Conservation (phyloP, 2,797 vertebrate species). For the Sebastes paucispinis region DNA sequence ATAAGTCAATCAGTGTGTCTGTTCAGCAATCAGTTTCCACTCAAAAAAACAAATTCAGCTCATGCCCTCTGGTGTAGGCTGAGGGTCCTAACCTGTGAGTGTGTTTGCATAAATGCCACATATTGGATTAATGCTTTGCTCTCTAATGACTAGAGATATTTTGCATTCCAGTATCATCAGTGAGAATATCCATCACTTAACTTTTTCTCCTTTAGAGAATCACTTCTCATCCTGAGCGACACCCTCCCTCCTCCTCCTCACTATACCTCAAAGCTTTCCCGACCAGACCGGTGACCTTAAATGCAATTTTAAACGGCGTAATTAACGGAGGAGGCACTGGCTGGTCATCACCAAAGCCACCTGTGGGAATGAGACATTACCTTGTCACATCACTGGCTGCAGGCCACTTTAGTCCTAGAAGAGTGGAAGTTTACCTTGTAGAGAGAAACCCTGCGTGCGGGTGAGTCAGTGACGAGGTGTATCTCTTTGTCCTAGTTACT, state of each 20-base stretch:
- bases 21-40: slow-evolving; percentile 56
- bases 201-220: not conserved
- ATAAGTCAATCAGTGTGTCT: slow-evolving; percentile 67
- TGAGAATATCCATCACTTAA: slow-evolving; percentile 13
- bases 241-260: slow-evolving; percentile 15
- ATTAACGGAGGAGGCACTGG: slow-evolving; percentile 30
- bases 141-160: slow-evolving; percentile 13
- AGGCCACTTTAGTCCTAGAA: not conserved
- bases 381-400: slow-evolving; percentile 16
- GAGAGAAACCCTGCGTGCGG: not conserved
- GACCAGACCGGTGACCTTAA: slow-evolving; percentile 41
- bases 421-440: slow-evolving; percentile 2
- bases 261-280: slow-evolving; percentile 64
- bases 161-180: slow-evolving; percentile 59
- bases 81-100: not conserved
- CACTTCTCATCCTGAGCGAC: not conserved
- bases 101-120: not conserved
- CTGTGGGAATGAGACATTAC: slow-evolving; percentile 29
- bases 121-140: slow-evolving; percentile 24
- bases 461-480: not conserved
- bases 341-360: slow-evolving; percentile 64
- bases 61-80: not conserved
- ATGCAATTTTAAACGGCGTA: slow-evolving; percentile 28
- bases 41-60: slow-evolving; percentile 5
- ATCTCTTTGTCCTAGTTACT: slow-evolving; percentile 23